A percentile compares a stretch with the other conserved stretches of the same genome.
phyloP scores from a whole-genome alignment of 2,888 invertebrate species.

The Drosophila picticornis region DNA sequence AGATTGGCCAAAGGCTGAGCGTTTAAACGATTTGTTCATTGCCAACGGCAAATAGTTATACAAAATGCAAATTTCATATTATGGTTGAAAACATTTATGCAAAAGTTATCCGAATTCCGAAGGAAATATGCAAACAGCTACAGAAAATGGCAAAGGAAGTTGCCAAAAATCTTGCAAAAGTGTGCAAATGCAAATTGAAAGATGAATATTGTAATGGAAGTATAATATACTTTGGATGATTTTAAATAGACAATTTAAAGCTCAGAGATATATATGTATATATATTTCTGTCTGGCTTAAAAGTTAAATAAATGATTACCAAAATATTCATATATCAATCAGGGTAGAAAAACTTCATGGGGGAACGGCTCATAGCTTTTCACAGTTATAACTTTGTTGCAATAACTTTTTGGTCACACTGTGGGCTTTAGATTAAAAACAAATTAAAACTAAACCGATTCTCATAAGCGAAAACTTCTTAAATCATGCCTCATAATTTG shows the following conservation, averaged over 20 bases:
- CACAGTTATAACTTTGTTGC: background rate
- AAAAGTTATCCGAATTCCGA: constrained; percentile 24
- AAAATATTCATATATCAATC: background rate
- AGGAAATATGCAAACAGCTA: constrained; percentile 48
- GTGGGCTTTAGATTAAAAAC: background rate
- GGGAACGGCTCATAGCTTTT: background rate
- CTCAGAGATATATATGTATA: background rate
- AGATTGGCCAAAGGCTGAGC: constrained; percentile 16
- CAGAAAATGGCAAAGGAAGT: constrained; percentile 24
- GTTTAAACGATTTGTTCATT: constrained; percentile 12
- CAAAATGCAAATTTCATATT: constrained; percentile 21
- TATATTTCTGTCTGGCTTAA: background rate
- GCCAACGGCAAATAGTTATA: background rate
- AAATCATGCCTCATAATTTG: no score
- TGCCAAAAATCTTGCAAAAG: constrained; percentile 20
- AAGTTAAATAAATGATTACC: background rate
- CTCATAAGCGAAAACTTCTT: background rate
- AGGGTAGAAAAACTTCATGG: background rate
- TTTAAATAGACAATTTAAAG: constrained; percentile 12
- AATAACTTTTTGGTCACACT: background rate
- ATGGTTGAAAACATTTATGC: constrained; percentile 23
- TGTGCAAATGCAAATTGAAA: constrained; percentile 30
- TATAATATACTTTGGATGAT: background rate
- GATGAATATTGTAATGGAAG: constrained; percentile 9
- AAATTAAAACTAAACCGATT: background rate